Conservation (phyloP, 53 echinoderm and acorn worm species). For the Stichopus horrens region DNA sequence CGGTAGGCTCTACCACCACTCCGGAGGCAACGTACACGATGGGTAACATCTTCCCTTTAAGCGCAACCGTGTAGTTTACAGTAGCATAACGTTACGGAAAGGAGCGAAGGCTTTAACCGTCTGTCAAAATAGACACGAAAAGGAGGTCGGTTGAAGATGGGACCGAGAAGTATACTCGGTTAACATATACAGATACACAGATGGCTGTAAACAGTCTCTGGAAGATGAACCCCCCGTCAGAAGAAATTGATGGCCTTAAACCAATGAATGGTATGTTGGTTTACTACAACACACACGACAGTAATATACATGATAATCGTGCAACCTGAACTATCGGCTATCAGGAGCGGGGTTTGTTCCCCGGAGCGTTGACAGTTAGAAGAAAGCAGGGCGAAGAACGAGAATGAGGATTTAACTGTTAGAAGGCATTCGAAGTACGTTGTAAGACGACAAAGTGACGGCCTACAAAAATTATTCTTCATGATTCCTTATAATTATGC, state of each 20-base stretch:
- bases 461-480: no score
- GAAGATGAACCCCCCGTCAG: neutral
- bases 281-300: neutral
- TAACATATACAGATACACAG: neutral
- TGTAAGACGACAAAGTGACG: no score
- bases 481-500: no score
- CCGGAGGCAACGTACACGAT: no score
- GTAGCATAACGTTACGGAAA: neutral
- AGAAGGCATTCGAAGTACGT: no score
- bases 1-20: no score
- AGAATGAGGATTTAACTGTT: no score
- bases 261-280: conserved; percentile 17
- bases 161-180: neutral
- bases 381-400: no score
- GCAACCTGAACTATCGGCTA: no score
- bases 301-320: neutral
- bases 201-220: neutral
- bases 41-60: neutral
- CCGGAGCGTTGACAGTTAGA: no score
- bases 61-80: neutral
- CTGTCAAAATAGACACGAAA: neutral
- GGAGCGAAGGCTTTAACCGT: neutral
- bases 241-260: neutral
- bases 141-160: neutral
- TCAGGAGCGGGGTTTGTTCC: no score